A percentile compares a stretch with the other conserved stretches of the same genome.
Evolutionary conservation across 2,113 vertebrate species (phyloP).

Genomic region (Pterocles orientalis): DNA sequence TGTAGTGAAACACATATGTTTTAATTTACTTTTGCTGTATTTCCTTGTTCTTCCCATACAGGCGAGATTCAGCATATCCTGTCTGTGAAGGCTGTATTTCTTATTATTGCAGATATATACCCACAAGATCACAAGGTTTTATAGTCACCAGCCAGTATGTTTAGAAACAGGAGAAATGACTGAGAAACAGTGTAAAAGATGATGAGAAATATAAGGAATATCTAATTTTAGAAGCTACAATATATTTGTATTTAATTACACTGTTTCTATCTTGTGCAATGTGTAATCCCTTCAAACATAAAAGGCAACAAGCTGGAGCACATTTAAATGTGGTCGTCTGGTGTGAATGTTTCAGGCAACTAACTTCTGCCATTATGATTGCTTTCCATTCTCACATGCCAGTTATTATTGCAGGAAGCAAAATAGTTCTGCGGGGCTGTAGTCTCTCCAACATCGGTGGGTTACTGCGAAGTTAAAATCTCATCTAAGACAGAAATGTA

Average conservation of each 20-base stretch:
- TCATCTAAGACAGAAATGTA: slow-evolving; percentile 54
- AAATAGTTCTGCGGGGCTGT: slow-evolving; percentile 55
- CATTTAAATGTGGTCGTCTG: slow-evolving; percentile 61
- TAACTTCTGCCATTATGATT: slow-evolving; percentile 19
- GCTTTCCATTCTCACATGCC: slow-evolving; percentile 50
- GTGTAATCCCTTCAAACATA: background rate
- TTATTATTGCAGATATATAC: background rate
- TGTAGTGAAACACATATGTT: background rate
- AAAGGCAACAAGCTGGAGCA: slow-evolving; percentile 56
- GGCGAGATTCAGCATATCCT: background rate
- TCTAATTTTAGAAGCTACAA: background rate
- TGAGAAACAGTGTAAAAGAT: background rate
- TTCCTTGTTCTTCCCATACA: background rate
- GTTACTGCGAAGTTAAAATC: slow-evolving; percentile 66
- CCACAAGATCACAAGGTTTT: background rate
- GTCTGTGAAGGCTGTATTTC: background rate
- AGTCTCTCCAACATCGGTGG: slow-evolving; percentile 70
- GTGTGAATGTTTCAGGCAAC: slow-evolving; percentile 19
- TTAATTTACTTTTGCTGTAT: background rate
- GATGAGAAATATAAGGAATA: background rate
- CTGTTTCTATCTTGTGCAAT: background rate
- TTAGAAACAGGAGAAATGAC: background rate
- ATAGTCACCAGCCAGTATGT: background rate
- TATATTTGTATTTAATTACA: background rate
- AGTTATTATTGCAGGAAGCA: slow-evolving; percentile 60